Base-by-base conservation (phyloP, 1,140 invertebrate species). In the Chrysopa pallens region DNA sequence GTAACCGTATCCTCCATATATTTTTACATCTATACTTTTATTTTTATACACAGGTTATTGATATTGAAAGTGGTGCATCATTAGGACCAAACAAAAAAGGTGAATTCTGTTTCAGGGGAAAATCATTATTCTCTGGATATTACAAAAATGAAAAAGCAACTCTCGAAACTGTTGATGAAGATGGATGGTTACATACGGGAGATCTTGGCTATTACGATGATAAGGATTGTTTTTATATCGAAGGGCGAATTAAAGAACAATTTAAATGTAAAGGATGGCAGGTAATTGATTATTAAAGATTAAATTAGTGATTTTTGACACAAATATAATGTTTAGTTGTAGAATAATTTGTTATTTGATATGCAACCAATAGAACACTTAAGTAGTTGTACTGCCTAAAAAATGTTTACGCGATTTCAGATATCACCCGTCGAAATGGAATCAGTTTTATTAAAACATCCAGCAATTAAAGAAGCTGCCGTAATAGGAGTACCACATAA, bases 211-310 rank as follows among this genome's bases (percentile, higher is more conserved):
- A 73, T 50, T 71, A 72, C 41, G 76, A 84, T 43, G 62, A 76
- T n/a, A 61, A 78, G 8, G 63, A 67, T 4, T 74, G 62, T 45
- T 68, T 80, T 46, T 80, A 63, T 48, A 70, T 83, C 48, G 70
- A 79, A 1, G 83, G 84, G 50, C 59, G 83, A 36, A 50, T 81
- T n/a, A 86, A 84, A 47, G 79, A 83, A 55, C 62, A 84, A 13
- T 78, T 85, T 42, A 87, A 86, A 56, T 83, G 76, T 54, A 46
- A 50, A 44, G 40, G 44, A 0, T 58, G 48, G 29, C 56, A 56
- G 37, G 50, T 58, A 11, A 39, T 29, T 42, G 31, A 39, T 36
- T 38, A 12, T 36, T 43, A 43, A 35, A 23, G 28, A 17, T 37
- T 41, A 36, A 15, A 45, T 44, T 14, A 46, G 39, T 8, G 8